A percentile compares a stretch with the other conserved stretches of the same genome.
Evolutionary conservation across 2,888 invertebrate genomes (phyloP).

Genomic region (Tromatobia lineatoria): DNA sequence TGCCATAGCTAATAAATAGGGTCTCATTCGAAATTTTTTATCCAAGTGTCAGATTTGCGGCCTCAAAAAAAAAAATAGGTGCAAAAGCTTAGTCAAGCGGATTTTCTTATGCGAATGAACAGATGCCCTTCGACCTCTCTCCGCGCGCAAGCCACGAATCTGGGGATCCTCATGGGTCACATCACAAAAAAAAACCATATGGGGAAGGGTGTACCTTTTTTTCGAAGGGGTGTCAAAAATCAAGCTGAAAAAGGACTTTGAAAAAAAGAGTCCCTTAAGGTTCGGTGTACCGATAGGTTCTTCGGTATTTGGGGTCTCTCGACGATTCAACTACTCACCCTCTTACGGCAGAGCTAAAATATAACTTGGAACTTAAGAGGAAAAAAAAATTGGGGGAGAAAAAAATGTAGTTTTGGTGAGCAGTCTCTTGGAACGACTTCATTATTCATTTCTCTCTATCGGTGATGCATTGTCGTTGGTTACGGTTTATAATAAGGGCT

Average conservation of each 20-base stretch:
- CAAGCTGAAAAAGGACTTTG: conserved; percentile 5
- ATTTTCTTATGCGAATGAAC: conserved; percentile 17
- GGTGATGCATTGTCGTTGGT: conserved; percentile 27
- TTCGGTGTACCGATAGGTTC: conserved; percentile 12
- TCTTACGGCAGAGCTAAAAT: conserved; percentile 25
- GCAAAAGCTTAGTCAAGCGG: neutral
- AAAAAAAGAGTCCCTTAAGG: conserved; percentile 31
- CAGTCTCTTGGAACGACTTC: conserved; percentile 51
- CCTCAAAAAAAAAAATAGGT: neutral
- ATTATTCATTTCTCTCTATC: conserved; percentile 52
- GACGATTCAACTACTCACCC: conserved; percentile 26
- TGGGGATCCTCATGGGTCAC: conserved; percentile 9
- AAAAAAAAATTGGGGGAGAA: conserved; percentile 41
- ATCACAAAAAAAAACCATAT: conserved; percentile 29
- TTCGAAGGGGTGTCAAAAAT: conserved; percentile 9
- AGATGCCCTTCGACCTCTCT: conserved; percentile 43
- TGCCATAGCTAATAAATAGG: neutral
- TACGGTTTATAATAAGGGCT: conserved; percentile 22
- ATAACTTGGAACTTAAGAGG: conserved; percentile 21
- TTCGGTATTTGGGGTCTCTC: conserved; percentile 13
- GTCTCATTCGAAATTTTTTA: neutral
- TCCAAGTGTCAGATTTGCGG: neutral
- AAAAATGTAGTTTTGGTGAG: conserved; percentile 37
- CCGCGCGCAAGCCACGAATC: neutral
- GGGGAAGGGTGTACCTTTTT: conserved; percentile 35